phyloP scores from a whole-genome alignment of 1,140 invertebrate genomes.

The Nilaparvata lugens region DNA sequence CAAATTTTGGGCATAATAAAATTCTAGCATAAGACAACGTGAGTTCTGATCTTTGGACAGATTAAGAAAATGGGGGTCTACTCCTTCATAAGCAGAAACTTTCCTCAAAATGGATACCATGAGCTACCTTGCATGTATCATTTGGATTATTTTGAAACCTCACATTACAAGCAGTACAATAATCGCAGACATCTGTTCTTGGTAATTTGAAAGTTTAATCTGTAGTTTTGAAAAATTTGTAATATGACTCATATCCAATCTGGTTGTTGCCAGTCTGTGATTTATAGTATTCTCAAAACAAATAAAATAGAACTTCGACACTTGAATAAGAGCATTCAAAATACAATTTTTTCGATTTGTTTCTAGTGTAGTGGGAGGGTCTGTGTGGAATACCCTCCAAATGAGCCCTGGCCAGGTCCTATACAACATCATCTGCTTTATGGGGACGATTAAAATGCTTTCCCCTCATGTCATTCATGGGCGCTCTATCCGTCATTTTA shows the following conservation, averaged over 20 bases:
- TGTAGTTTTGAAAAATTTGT: slow-evolving; percentile 10
- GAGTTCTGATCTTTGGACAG: slow-evolving; percentile 1
- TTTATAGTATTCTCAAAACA: too few relatives aligned
- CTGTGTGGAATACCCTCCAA: too few relatives aligned
- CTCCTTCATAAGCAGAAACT: neutral
- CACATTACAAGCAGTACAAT: slow-evolving; percentile 9
- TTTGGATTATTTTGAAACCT: slow-evolving; percentile 8
- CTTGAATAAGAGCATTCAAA: too few relatives aligned
- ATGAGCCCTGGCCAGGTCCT: too few relatives aligned
- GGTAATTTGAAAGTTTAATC: slow-evolving; percentile 10
- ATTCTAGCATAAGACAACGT: slow-evolving; percentile 12
- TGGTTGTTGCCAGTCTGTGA: slow-evolving; percentile 1
- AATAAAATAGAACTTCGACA: too few relatives aligned
- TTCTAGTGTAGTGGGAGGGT: too few relatives aligned
- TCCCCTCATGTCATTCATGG: too few relatives aligned
- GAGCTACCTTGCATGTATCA: slow-evolving; percentile 5
- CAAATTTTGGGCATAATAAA: slow-evolving; percentile 20
- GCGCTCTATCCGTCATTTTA: too few relatives aligned
- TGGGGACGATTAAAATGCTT: too few relatives aligned
- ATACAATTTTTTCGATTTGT: too few relatives aligned
- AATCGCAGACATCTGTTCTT: slow-evolving; percentile 13
- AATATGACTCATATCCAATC: slow-evolving; percentile 11
- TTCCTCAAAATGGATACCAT: slow-evolving; percentile 8
- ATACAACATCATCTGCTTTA: too few relatives aligned
- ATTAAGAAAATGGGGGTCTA: slow-evolving; percentile 3